Evolutionary conservation across 2,797 vertebrate genomes (phyloP), one percentile per base, ranked within the genome.

Genomic region (Malacoctenus gilli): DNA sequence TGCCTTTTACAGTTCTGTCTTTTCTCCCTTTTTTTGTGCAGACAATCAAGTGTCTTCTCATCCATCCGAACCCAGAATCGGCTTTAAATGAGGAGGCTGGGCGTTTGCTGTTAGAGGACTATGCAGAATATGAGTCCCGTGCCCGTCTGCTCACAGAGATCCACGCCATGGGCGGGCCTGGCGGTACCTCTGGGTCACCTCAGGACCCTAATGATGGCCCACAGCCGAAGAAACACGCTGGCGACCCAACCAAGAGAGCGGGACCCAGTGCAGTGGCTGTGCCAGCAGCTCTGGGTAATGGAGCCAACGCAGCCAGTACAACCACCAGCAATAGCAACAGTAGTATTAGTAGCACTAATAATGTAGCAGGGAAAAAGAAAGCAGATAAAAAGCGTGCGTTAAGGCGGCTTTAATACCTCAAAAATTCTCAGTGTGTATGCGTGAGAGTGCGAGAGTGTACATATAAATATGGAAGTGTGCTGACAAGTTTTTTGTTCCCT

Each of bases 11-110:
- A 48, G 15, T 19, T 23, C 6, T 4, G 7, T 9, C 1, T 71
- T 6, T 49, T 42, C 16, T 36, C 5, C 15, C 4, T 23, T 8
- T 23, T 44, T 42, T 55, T 3, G 44, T 47, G 38, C 34, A 96
- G 95, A 96, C 95, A 40, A 95, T 97, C 87, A 96, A 96, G 90
- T 97, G 95, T 92, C 94, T 97, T 82, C 91, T 97, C 81, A 97
- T 97, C 82, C 95, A 97, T 74, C 95, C 95, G 0, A 97, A 97
- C 76, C 95, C 95, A 0, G 95, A 96, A 85, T 96, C 95, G 0
- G 95, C 95, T 2, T 84, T 97, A 63, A 97, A 96, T 0, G 95
- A 96, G 66, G 95, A 97, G 79, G 95, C 95, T 0, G 95, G 95
- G 2, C 94, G 94, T 58, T 89, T 97, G 77, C 91, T 96, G 23